Evolutionary conservation across 2,888 invertebrate species (phyloP).

Genomic region (Campaea margaritaria): DNA sequence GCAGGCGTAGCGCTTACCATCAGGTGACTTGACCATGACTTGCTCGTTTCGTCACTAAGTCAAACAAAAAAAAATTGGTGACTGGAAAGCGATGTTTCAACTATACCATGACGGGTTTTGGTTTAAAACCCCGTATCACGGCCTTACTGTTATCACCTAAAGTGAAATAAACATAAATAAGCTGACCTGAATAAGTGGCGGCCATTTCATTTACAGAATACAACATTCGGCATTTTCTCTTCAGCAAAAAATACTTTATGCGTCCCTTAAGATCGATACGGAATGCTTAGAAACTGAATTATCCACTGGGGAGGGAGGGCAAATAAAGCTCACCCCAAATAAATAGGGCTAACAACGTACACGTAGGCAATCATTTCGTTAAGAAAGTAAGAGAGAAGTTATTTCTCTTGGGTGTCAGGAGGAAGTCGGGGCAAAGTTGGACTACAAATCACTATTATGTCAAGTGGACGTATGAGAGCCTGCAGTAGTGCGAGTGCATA

Average conservation of each 20-base stretch:
- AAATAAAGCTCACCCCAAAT: constrained; percentile 80
- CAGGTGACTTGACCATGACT: too few relatives aligned
- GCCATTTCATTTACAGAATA: constrained; percentile 40
- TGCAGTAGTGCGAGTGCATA: constrained; percentile 49
- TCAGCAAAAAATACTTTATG: constrained; percentile 74
- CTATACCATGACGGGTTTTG: neutral
- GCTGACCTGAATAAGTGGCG: constrained; percentile 29
- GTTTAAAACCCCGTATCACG: neutral
- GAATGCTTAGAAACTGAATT: constrained; percentile 82
- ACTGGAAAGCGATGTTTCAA: neutral
- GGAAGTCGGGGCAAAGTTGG: constrained; percentile 59
- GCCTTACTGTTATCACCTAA: constrained; percentile 24
- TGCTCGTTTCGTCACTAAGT: too few relatives aligned
- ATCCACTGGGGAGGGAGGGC: constrained; percentile 76
- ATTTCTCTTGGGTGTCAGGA: constrained; percentile 74
- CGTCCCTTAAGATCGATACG: constrained; percentile 78
- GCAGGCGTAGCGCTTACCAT: too few relatives aligned
- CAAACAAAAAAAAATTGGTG: too few relatives aligned
- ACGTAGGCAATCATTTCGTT: constrained; percentile 84
- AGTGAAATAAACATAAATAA: constrained; percentile 27
- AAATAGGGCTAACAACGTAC: constrained; percentile 81
- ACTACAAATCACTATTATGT: constrained; percentile 77
- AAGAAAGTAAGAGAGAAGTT: constrained; percentile 79
- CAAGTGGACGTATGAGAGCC: constrained; percentile 58
- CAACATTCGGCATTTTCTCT: constrained; percentile 48